Conservation (phyloP, 2,797 vertebrate genomes). For the Takifugu ocellatus region DNA sequence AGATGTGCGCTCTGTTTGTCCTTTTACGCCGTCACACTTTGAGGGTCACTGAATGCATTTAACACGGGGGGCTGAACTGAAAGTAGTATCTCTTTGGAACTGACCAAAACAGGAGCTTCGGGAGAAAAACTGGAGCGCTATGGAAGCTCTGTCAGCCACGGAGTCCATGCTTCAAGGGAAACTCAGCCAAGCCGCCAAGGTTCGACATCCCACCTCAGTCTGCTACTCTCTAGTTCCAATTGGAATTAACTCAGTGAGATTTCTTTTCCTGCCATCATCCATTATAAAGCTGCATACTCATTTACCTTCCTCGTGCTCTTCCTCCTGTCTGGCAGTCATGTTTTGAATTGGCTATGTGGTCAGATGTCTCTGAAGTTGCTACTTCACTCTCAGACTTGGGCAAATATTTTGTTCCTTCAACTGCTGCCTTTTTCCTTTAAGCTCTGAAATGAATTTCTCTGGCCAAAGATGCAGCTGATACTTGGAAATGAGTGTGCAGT, state of each 20-base stretch:
- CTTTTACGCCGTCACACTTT: conserved; percentile 44
- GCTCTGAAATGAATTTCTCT: conserved; percentile 7
- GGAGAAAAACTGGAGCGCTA: conserved; percentile 99
- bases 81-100: conserved; percentile 97
- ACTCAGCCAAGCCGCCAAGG: conserved; percentile 98
- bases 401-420: conserved; percentile 12
- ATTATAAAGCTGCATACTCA: conserved; percentile 77
- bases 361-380: conserved; percentile 28
- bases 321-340: conserved; percentile 33
- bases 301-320: conserved; percentile 50
- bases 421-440: conserved; percentile 6
- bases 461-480: conserved; percentile 11
- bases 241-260: conserved; percentile 74
- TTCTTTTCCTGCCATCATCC: conserved; percentile 53
- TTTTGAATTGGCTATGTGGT: conserved; percentile 41
- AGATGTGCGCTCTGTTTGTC: conserved; percentile 38
- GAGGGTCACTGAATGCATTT: conserved; percentile 68
- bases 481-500: conserved; percentile 79
- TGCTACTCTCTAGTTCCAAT: conserved; percentile 84
- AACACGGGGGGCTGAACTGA: conserved; percentile 89
- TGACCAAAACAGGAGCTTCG: conserved; percentile 98
- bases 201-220: conserved; percentile 85
- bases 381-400: conserved; percentile 17
- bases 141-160: conserved; percentile 99
- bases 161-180: conserved; percentile 99